Base-by-base conservation (phyloP, 2,888 invertebrate genomes). In the Scaptodrosophila latifasciaeformis region DNA sequence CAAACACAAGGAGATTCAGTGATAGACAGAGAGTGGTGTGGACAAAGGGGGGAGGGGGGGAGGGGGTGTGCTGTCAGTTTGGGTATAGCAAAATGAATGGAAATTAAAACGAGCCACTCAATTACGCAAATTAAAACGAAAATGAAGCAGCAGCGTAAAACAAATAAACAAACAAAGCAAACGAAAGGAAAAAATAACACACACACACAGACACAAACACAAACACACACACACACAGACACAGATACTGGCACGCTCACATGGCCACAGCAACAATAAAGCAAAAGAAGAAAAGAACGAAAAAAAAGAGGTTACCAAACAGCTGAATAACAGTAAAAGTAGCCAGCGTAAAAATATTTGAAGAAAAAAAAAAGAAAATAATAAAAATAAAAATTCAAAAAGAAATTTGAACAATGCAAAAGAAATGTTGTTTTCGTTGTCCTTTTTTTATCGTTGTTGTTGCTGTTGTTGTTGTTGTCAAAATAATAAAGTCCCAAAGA, bases 91-190 rank as follows among this genome's bases (percentile, higher is more conserved):
- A 19, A 19, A n/a, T n/a, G 19, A 10, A 40, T 40, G 21, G 40
- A 72, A 77, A 77, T 71, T 79, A 72, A 75, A 70, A 65, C 60
- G 74, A 72, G 77, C 62, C 80, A 77, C 75, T 75, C 80, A 75
- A 75, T 79, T 79, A 75, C 70, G 74, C 80, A 79, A 79, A 75
- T 76, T 79, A 77, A 79, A 79, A 76, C 48, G 71, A 78, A 71
- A 72, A 65, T 65, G 76, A 67, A 60, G 67, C 51, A 68, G 65
- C 35, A 18, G 75, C 78, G 54, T 52, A 44, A 59, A 53, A 45
- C 54, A 65, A 72, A 62, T 58, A 71, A 59, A 61, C 49, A 59
- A 58, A 48, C 49, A 45, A 57, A 54, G 47, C 39, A 59, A 56
- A 49, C 18, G 47, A 19, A 60, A 58, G 49, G 37, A 54, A 42